Evolutionary conservation across 2,888 invertebrate genomes (phyloP), one percentile per base, ranked within the genome.

Genomic region (Hyalella azteca): DNA sequence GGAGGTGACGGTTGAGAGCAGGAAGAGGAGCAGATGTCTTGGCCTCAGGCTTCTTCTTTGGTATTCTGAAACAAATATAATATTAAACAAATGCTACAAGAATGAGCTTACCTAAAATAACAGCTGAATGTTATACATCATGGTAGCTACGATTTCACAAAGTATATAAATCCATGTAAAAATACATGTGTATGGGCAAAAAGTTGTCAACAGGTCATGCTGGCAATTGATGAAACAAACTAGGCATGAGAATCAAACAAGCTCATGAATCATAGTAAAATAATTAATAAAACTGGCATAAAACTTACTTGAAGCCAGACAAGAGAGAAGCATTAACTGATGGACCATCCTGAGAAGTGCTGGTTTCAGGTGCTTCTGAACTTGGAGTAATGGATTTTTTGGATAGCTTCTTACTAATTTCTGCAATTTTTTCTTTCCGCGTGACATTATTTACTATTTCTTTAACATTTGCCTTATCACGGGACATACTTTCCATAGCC

Each of bases 241-340:
- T n/a, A n/a, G n/a, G n/a, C n/a, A n/a, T n/a, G n/a, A n/a, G n/a
- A n/a, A n/a, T n/a, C n/a, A n/a, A n/a, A n/a, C n/a, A n/a, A n/a
- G n/a, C n/a, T n/a, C n/a, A n/a, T n/a, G n/a, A n/a, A n/a, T n/a
- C 32, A 40, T 19, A 73, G 1, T 40, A 32, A 73, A 73, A 73
- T 73, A 41, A 11, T 73, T 41, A 39, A 40, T 29, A 59, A 13
- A n/a, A 22, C 29, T 26, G 3, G 29, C 22, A 59, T 13, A 26
- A 59, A 39, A 41, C 75, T 75, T 75, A 75, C 75, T 75, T 75
- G 75, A 75, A 75, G 19, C 75, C 75, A 41, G 75, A 75, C 15
- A 75, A 29, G 5, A 45, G n/a, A 36, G 75, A 75, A 3, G 75
- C 41, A 75, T 22, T 41, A 39, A 29, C 19, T 45, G 41, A 45